Evolutionary conservation across 2,888 invertebrate species (phyloP), one percentile per base, ranked within the genome.

Genomic region (Limenitis camilla): DNA sequence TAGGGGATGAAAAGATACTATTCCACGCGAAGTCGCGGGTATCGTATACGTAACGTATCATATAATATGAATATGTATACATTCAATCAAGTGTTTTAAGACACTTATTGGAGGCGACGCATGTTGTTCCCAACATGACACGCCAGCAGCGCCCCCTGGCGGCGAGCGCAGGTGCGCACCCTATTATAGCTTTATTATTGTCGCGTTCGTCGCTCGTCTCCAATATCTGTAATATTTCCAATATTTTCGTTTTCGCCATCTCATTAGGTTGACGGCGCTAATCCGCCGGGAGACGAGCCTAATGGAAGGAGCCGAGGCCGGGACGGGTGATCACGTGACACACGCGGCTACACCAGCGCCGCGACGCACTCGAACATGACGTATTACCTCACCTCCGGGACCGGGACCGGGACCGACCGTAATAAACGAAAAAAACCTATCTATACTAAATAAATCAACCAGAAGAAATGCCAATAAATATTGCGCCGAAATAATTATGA

Each of bases 291-390:
- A 85, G 80, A 75, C 76, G 74, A 68, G 70, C 71, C 74, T 69
- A 84, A 84, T 85, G 81, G 80, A 76, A 19, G 83, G 85, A 85
- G 80, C 74, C 76, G 74, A 68, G 70, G 71, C 74, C 69, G 84
- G 84, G 84, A 81, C 80, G 76, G 76, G 82, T 83, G 84, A 84
- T 84, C 83, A 80, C 78, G 78, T 82, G 83, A 83, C 84, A 78
- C 79, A 69, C 78, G 76, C 45, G 35, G n/a, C 74, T 19, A 19
- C 19, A 19, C 19, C 19, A n/a, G n/a, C n/a, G n/a, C n/a, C n/a
- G 77, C 78, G 76, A 81, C 81, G 77, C 83, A 81, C 82, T 84
- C 77, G 79, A 78, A 76, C 75, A 81, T 83, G 85, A 85, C 84
- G 81, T 79, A 84, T 85, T 77, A 72, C 67, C 72, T 73, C 76